phyloP scores from a whole-genome alignment of 1,140 invertebrate species.

The Galendromus occidentalis region DNA sequence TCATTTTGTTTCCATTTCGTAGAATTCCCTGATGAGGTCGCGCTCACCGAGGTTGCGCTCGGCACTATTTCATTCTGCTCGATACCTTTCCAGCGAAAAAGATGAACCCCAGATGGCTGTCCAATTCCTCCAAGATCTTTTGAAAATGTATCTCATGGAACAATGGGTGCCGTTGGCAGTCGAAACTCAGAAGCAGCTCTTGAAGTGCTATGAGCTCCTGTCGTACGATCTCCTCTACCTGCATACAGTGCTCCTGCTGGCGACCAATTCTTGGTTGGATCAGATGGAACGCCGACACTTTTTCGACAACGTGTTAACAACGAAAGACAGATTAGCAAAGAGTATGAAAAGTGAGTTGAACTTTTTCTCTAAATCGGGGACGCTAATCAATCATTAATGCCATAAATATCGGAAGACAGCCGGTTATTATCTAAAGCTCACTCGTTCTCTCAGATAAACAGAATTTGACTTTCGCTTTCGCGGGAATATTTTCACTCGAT shows the following conservation, averaged over 20 bases:
- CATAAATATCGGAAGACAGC: not conserved
- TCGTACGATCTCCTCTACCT: constrained; percentile 42
- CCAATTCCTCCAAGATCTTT: constrained; percentile 60
- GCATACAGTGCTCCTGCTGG: constrained; percentile 45
- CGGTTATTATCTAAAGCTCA: not conserved
- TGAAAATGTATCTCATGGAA: constrained; percentile 65
- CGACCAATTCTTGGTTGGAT: constrained; percentile 42
- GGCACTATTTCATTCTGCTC: too few relatives aligned
- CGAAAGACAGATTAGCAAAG: constrained; percentile 19
- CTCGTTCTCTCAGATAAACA: not conserved
- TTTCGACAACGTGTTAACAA: constrained; percentile 27
- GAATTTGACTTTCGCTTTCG: constrained; percentile 1
- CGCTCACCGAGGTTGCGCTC: too few relatives aligned
- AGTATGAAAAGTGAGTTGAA: constrained; percentile 12
- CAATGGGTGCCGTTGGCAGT: constrained; percentile 60
- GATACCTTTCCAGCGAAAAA: constrained; percentile 38
- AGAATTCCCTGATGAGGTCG: too few relatives aligned
- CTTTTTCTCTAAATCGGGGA: not conserved
- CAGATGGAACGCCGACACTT: constrained; percentile 25
- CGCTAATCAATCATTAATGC: not conserved
- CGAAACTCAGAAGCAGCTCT: constrained; percentile 58
- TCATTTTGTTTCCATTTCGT: too few relatives aligned
- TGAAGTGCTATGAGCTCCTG: constrained; percentile 58
- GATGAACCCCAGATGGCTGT: constrained; percentile 69
- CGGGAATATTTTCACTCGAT: not conserved